Evolutionary conservation across 2,113 vertebrate genomes (phyloP).

Genomic region (Carassius auratus): DNA sequence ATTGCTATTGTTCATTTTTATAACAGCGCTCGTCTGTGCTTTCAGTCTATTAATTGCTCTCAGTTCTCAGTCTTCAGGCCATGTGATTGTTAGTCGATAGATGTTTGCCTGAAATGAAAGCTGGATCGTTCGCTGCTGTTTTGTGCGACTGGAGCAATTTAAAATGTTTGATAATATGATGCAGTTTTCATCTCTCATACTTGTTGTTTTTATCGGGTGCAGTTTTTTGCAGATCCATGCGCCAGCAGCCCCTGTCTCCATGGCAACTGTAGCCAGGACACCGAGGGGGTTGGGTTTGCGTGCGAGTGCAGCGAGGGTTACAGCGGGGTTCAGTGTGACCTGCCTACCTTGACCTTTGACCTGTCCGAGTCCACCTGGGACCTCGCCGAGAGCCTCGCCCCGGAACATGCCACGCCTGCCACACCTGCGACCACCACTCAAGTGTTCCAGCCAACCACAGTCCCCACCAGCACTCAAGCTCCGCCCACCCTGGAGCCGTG

Average conservation of each 20-base stretch:
- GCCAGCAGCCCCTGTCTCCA: conserved; percentile 93
- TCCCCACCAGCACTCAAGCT: conserved; percentile 70
- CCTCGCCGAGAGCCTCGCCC: conserved; percentile 63
- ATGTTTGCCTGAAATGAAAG: background rate
- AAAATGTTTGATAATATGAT: background rate
- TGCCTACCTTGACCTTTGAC: conserved; percentile 60
- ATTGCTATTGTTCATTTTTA: background rate
- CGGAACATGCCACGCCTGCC: conserved; percentile 69
- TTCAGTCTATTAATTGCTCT: background rate
- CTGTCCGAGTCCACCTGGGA: conserved; percentile 67
- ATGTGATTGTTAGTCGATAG: background rate
- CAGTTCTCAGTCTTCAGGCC: background rate
- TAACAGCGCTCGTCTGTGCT: background rate
- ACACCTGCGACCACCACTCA: conserved; percentile 74
- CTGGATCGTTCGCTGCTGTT: background rate
- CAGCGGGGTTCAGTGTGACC: conserved; percentile 83
- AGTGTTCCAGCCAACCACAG: conserved; percentile 76
- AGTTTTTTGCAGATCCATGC: conserved; percentile 92
- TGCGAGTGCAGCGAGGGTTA: conserved; percentile 87
- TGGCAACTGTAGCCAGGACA: conserved; percentile 89
- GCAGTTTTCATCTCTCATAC: background rate
- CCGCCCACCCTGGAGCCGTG: conserved; percentile 81
- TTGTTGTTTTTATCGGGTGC: conserved; percentile 54
- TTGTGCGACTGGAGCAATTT: background rate
- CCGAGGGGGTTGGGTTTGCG: conserved; percentile 74